Conservation (phyloP, 2,113 vertebrate genomes). For the Glareola pratincola region DNA sequence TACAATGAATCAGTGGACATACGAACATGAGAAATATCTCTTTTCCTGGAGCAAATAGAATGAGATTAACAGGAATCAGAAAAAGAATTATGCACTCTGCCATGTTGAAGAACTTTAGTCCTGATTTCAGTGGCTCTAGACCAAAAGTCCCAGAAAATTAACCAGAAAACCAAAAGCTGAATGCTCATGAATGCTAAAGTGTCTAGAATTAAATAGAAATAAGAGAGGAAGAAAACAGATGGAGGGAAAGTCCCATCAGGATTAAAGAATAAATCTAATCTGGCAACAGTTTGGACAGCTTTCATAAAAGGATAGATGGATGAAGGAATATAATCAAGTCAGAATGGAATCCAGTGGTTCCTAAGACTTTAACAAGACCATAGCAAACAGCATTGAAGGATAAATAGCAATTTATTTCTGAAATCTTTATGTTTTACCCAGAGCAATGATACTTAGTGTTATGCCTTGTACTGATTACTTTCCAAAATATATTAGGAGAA, state of each 20-base stretch:
- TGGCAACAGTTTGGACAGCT: neutral
- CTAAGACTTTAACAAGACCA: neutral
- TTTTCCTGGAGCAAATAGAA: neutral
- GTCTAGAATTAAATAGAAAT: neutral
- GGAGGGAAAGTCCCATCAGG: neutral
- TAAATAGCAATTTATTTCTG: neutral
- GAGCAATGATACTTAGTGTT: neutral
- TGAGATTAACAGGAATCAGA: neutral
- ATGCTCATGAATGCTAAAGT: neutral
- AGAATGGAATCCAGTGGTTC: neutral
- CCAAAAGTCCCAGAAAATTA: neutral
- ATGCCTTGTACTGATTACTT: neutral
- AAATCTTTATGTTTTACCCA: neutral
- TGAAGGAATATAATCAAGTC: neutral
- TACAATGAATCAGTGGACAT: neutral
- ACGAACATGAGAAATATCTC: neutral
- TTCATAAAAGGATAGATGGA: neutral
- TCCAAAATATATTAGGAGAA: neutral
- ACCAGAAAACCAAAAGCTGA: neutral
- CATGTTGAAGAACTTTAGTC: neutral
- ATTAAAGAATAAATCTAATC: neutral
- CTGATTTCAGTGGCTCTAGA: neutral
- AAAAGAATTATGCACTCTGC: neutral
- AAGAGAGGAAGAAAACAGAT: neutral
- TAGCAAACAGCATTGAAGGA: neutral